Conservation (phyloP, 2,888 invertebrate genomes). For the Brassicogethes aeneus region DNA sequence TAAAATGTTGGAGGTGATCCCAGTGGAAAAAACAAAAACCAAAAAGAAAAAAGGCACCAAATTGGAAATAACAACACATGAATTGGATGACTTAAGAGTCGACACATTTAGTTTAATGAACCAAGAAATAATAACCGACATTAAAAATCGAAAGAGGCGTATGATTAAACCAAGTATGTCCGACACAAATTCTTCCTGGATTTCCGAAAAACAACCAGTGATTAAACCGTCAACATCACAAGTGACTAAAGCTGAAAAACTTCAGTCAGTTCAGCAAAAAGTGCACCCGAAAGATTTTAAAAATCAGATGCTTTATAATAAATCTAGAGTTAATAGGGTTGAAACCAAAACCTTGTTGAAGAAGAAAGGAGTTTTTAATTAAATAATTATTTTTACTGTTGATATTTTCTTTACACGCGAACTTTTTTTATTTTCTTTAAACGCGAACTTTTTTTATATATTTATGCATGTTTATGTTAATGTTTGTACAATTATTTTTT, state of each 20-base stretch:
- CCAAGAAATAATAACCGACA: slow-evolving; percentile 20
- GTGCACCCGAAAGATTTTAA: slow-evolving; percentile 33
- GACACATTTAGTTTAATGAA: slow-evolving; percentile 17
- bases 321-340: slow-evolving; percentile 24
- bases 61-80: not conserved
- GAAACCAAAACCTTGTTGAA: slow-evolving; percentile 24
- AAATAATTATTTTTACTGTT: not conserved
- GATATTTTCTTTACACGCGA: no score
- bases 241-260: slow-evolving; percentile 12
- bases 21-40: not conserved
- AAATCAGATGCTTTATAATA: slow-evolving; percentile 28
- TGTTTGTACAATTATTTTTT: no score
- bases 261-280: slow-evolving; percentile 13
- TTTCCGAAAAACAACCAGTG: slow-evolving; percentile 3
- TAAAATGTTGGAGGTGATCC: slow-evolving; percentile 10
- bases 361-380: slow-evolving; percentile 17
- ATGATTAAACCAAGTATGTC: slow-evolving; percentile 14
- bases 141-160: slow-evolving; percentile 19
- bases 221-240: slow-evolving; percentile 21
- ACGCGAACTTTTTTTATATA: no score
- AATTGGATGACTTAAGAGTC: slow-evolving; percentile 8
- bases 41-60: not conserved
- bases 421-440: no score
- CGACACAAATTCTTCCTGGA: slow-evolving; percentile 13
- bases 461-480: no score